Evolutionary conservation across 92 coral and sea anemone genomes (phyloP).

Genomic region (Porites divaricata): DNA sequence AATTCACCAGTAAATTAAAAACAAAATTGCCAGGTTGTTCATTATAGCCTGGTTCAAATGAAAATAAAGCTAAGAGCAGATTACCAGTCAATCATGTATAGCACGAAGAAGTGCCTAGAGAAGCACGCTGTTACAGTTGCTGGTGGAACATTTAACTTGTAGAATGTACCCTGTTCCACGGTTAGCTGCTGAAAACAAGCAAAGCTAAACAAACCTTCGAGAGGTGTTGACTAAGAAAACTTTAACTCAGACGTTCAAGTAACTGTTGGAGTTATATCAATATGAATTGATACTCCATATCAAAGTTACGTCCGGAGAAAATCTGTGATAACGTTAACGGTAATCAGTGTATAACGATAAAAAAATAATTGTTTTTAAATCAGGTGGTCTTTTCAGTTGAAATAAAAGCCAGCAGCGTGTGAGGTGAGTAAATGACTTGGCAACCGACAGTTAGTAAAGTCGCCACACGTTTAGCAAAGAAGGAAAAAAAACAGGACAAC

Average conservation of each 20-base stretch:
- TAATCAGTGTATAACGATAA: background rate
- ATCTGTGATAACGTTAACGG: no score
- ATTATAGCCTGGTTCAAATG: no score
- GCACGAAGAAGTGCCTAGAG: background rate
- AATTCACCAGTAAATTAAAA: no score
- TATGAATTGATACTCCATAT: no score
- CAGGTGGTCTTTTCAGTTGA: background rate
- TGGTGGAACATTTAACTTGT: background rate
- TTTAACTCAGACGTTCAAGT: no score
- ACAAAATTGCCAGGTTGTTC: no score
- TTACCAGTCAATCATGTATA: no score
- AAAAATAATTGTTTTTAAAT: background rate
- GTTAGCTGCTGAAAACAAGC: background rate
- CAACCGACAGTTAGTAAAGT: background rate
- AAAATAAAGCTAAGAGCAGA: no score
- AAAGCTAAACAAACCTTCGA: background rate
- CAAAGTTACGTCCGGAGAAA: no score
- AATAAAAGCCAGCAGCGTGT: background rate
- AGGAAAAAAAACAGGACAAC: background rate
- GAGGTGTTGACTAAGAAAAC: no score
- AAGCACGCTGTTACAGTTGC: background rate
- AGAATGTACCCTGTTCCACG: background rate
- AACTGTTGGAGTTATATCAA: background rate
- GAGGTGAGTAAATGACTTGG: background rate
- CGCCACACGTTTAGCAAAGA: background rate